These are phyloP conservation scores for Sus scrofa DNA, from an alignment of 2,113 vertebrate genomes.

Conservation along the genomic window DNA sequence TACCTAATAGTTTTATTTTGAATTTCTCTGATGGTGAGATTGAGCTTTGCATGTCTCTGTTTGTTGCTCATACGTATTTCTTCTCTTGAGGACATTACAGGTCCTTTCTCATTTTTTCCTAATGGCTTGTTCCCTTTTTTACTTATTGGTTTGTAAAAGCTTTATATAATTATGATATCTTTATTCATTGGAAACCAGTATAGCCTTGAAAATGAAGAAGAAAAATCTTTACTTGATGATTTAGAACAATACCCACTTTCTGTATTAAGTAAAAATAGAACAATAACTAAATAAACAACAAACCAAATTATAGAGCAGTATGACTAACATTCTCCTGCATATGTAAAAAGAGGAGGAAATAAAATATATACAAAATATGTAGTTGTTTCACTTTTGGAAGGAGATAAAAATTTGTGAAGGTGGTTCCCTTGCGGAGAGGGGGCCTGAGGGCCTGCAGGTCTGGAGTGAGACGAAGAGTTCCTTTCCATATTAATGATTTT, in stretches of 20 bases:
- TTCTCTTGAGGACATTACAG: not conserved
- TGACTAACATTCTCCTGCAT: not conserved
- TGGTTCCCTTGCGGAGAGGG: not conserved
- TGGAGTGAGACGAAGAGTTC: not conserved
- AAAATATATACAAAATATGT: not conserved
- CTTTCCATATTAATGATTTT: not conserved
- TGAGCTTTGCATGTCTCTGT: not conserved
- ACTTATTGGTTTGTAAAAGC: slow-evolving; percentile 27
- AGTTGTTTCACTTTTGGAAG: slow-evolving; percentile 39
- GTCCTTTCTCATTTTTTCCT: slow-evolving; percentile 14
- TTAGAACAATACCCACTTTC: not conserved
- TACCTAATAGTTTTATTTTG: slow-evolving; percentile 2
- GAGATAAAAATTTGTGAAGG: not conserved
- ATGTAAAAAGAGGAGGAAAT: not conserved
- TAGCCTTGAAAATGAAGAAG: slow-evolving; percentile 40
- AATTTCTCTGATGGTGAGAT: not conserved
- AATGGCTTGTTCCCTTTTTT: not conserved
- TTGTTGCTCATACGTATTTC: not conserved
- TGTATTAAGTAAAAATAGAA: slow-evolving; percentile 55
- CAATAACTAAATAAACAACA: not conserved
- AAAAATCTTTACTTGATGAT: slow-evolving; percentile 51
- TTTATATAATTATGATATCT: not conserved
- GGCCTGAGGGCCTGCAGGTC: not conserved
- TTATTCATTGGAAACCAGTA: slow-evolving; percentile 20
- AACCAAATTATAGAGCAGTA: not conserved